Evolutionary conservation across 2,888 invertebrate genomes (phyloP), one percentile per base, ranked within the genome.

Genomic region (Norana najaformis): DNA sequence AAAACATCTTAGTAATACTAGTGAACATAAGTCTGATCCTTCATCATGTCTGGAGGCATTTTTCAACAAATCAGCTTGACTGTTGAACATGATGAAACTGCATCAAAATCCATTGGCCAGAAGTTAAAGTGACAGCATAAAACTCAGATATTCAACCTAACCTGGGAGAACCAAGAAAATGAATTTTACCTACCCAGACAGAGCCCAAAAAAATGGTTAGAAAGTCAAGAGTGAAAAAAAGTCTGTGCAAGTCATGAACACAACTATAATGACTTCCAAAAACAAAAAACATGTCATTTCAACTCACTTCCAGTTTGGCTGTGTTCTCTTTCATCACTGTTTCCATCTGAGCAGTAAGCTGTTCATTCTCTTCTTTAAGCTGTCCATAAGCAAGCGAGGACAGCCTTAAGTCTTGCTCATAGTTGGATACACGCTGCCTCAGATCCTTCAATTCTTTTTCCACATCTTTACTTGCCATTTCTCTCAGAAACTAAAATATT

Each of bases 281-380:
- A 69, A n/a, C 5, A 69, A n/a, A 69, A 5, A 0, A 69, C 30
- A 69, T 69, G 69, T 69, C 69, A 69, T n/a, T 69, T 69, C 69
- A 69, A 85, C 85, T 36, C 20, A 85, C 85, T 35, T 85, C 85
- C 85, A 4, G 20, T 14, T 85, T 35, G 85, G 36, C 37, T 23
- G 85, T 23, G 34, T 85, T 85, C 18, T 85, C 85, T 36, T 85
- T 85, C 35, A 85, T 85, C 85, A 85, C 4, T 14, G 37, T 37
- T 85, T 85, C 85, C 37, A 85, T 85, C 37, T 85, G 85, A 36
- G 36, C 85, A 35, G 85, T 36, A 37, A 85, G 85, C 16, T 85
- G 36, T 30, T 85, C 85, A 37, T 85, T 85, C 85, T 85, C 85
- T 85, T 85, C 36, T 37, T 85, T 85, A 35, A 85, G 35, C 11